Evolutionary conservation across 2,888 invertebrate genomes (phyloP), one percentile per base, ranked within the genome.

Genomic region (Caenorhabditis plicata): DNA sequence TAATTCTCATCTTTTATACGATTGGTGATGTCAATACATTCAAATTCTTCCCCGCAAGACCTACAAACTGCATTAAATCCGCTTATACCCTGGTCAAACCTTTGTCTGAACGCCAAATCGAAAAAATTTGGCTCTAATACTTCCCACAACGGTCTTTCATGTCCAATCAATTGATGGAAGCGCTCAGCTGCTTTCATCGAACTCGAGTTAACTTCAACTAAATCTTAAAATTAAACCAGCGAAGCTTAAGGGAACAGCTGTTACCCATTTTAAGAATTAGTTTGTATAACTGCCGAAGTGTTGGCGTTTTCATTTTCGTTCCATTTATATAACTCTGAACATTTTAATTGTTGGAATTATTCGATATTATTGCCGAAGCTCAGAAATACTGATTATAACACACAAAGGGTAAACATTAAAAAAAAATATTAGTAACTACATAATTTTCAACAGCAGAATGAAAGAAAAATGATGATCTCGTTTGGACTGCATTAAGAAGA

Each of bases 91-190:
- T 11, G 15, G 8, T 9, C 35, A n/a, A n/a, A 44, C 15, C 19
- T 8, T 20, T 41, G 17, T 4, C 17, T 35, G 25, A 31, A 41
- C 11, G 55, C 43, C 17, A 55, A 33, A 17, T 41, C 35, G 20
- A 38, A 33, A 20, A 61, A 61, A 4, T 45, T 11, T n/a, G 43
- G 29, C 33, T 61, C 44, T 13, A 61, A 7, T 19, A 33, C 25
- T 0, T 44, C 40, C 61, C 61, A 61, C 1, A 61, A 31, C 29
- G 61, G 61, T 2, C 55, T n/a, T 17, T 61, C 61, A 15, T 55
- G 43, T 26, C 51, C 61, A 8, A 61, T 38, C 7, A 55, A 15
- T 9, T 40, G 29, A 27, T 44, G 32, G 23, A 61, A 45, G 5
- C 27, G 32, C 7, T 23, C 35, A 0, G 48, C 36, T 20, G 61